Base-by-base conservation (phyloP, 2,113 vertebrate species). In the Anoura caudifer region DNA sequence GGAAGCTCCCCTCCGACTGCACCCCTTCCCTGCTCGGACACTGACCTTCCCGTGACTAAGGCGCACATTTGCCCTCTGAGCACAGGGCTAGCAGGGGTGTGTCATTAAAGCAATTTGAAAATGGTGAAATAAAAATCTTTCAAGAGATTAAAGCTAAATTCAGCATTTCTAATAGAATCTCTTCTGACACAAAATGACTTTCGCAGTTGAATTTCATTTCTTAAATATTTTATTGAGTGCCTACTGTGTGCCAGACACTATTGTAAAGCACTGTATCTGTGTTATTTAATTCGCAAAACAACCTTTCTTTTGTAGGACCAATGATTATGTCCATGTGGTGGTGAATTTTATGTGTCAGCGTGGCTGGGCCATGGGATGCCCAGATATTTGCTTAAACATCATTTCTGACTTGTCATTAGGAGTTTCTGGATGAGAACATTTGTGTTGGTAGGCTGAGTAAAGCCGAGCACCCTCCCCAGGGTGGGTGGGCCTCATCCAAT, bases 121-220 rank as follows among this genome's bases (percentile, higher is more conserved):
- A 69, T 75, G 61, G 31, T 90, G 33, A 82, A 47, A 47, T 89
- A 92, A 94, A 85, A 85, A 82, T 70, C 43, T 90, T 82, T 86
- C 33, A 47, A 81, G 85, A 77, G 59, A 45, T 91, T 85, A 76
- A 80, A 81, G 81, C 73, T 86, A 59, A 85, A 63, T 33, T 61
- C 36, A 92, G 33, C 59, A 56, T 92, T 89, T 92, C 13, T 79
- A 81, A 52, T 54, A 70, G n/a, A 81, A 6, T 70, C 77, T 75
- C 28, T 95, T 87, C 72, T 63, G 41, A 80, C 61, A 54, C 16
- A 63, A 69, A 92, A 56, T 75, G 17, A 69, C 63, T 84, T 95
- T 72, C 11, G 3, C n/a, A 33, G 45, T 43, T 85, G 28, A 83
- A 83, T 95, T 70, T 72, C 17, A 59, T 36, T 67, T 69, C 43